Conservation (phyloP, 2,797 vertebrate species). For the Zalophus californianus region DNA sequence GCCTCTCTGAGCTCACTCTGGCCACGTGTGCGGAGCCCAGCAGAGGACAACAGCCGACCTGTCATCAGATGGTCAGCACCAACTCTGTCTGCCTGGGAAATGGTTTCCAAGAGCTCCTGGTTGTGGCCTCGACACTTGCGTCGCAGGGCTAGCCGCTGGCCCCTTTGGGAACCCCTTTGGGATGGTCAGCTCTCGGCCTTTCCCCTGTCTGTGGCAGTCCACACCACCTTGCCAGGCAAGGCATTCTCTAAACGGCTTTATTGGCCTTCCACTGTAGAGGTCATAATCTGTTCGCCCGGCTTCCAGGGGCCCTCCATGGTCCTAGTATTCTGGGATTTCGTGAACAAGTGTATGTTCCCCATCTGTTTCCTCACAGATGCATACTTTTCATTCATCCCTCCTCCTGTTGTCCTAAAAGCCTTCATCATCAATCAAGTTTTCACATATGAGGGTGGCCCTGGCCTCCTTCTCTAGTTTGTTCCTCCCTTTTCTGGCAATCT, state of each 20-base stretch:
- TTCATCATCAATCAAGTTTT: neutral
- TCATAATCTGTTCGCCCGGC: neutral
- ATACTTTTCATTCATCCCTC: neutral
- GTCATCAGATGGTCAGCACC: neutral
- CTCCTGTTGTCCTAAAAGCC: neutral
- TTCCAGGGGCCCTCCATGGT: neutral
- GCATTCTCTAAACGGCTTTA: neutral
- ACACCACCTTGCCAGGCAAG: neutral
- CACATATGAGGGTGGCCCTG: neutral
- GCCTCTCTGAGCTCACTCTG: neutral
- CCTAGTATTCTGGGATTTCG: neutral
- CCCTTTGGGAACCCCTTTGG: neutral
- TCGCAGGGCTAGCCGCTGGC: neutral
- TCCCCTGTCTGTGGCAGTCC: neutral
- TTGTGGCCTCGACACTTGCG: neutral
- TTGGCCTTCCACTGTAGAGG: neutral
- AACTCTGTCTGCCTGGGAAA: neutral
- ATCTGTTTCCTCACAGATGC: neutral
- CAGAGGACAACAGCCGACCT: neutral
- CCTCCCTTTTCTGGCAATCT: neutral
- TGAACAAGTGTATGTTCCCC: neutral
- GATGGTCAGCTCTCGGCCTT: neutral
- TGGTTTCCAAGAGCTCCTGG: neutral
- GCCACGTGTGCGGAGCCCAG: neutral
- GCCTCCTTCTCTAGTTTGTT: neutral